These are phyloP conservation scores for Notolabrus celidotus DNA, from an alignment of 2,797 vertebrate species.

Conservation along the genomic window DNA sequence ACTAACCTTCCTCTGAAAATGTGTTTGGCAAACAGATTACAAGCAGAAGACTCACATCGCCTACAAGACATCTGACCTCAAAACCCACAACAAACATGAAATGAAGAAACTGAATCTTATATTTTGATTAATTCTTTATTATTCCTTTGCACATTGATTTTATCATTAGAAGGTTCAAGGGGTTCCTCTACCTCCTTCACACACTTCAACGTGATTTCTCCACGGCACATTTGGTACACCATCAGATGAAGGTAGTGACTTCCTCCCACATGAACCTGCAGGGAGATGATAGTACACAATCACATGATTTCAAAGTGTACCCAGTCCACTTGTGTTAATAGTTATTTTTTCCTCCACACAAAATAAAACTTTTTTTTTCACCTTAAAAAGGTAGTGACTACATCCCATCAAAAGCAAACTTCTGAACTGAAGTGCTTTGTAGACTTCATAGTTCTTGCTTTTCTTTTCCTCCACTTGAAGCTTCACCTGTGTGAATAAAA, in stretches of 20 bases:
- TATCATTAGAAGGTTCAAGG: too few species aligned
- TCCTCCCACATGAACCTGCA: neutral
- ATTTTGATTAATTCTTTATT: too few species aligned
- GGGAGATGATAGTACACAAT: neutral
- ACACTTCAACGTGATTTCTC: too few species aligned
- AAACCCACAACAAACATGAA: too few species aligned
- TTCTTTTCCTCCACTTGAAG: neutral
- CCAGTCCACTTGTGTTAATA: too few species aligned
- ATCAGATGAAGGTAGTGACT: neutral
- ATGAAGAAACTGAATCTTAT: too few species aligned
- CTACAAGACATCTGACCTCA: too few species aligned
- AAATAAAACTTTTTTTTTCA: conserved; percentile 14
- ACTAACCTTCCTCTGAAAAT: too few species aligned
- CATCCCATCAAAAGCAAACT: fast-evolving
- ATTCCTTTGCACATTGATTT: too few species aligned
- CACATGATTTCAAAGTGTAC: neutral
- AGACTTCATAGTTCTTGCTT: neutral
- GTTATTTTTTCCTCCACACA: neutral
- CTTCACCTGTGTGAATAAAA: neutral
- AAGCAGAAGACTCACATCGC: neutral
- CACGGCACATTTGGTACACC: too few species aligned
- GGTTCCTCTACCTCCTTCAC: too few species aligned
- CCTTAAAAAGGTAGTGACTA: neutral
- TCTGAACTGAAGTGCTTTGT: neutral
- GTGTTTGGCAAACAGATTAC: too few species aligned